phyloP scores from a whole-genome alignment of 2,888 invertebrate genomes.

The Spatulosminthurus flaviceps region DNA sequence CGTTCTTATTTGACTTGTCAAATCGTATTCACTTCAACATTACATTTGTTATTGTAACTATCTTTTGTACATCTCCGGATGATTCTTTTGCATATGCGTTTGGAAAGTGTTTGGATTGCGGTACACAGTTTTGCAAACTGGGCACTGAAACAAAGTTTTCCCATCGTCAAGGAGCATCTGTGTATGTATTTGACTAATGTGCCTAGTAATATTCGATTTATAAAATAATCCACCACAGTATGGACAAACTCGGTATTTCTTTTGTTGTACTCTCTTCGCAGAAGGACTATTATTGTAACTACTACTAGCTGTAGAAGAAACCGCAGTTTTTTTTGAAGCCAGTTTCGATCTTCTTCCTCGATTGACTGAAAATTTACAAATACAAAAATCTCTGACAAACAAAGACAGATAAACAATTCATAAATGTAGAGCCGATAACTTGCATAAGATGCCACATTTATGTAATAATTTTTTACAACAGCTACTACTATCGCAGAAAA shows the following conservation, averaged over 20 bases:
- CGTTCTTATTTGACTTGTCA: no score
- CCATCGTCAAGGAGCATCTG: slow-evolving; percentile 54
- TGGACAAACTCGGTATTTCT: slow-evolving; percentile 54
- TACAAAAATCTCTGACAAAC: slow-evolving; percentile 21
- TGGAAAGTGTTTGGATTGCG: slow-evolving; percentile 49
- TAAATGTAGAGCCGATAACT: no score
- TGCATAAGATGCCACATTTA: no score
- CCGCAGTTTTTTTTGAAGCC: neutral
- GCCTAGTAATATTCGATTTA: slow-evolving; percentile 56
- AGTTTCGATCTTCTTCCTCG: neutral
- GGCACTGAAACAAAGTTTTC: slow-evolving; percentile 53
- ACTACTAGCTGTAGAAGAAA: no score
- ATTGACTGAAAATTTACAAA: slow-evolving; percentile 27
- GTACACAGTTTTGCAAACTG: slow-evolving; percentile 53
- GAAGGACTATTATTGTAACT: neutral
- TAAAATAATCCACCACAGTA: slow-evolving; percentile 57
- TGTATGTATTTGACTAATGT: slow-evolving; percentile 55
- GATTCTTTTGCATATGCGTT: slow-evolving; percentile 50
- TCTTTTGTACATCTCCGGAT: slow-evolving; percentile 8
- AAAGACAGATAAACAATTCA: neutral
- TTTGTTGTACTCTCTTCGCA: slow-evolving; percentile 3
- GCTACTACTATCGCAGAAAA: no score
- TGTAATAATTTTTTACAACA: no score
- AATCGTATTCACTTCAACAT: neutral
- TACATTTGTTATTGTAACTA: neutral